These are phyloP conservation scores for Eremophila alpestris DNA, from an alignment of 2,797 vertebrate species.

Conservation along the genomic window DNA sequence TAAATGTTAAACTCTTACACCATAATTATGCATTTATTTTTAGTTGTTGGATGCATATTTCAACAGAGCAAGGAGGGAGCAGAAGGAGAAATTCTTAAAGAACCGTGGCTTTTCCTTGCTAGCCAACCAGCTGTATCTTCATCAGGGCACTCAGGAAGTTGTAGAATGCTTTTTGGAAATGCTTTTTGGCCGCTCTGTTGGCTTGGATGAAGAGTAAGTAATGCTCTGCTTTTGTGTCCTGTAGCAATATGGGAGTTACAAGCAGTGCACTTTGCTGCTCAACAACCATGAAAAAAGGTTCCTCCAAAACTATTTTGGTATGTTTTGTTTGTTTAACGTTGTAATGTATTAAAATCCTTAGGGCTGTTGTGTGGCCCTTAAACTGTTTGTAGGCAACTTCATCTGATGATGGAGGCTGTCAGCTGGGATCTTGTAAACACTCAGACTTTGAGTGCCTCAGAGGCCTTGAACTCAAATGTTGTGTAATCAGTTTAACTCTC, in stretches of 20 bases:
- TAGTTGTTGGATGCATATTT: constrained; percentile 96
- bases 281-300: not conserved
- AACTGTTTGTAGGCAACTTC: not conserved
- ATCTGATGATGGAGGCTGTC: not conserved
- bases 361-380: not conserved
- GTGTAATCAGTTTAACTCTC: not conserved
- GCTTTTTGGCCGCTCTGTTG: constrained; percentile 87
- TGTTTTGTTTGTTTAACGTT: not conserved
- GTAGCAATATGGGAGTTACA: not conserved
- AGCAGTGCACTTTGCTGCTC: not conserved
- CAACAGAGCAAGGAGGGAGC: constrained; percentile 91
- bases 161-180: constrained; percentile 93
- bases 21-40: constrained; percentile 53
- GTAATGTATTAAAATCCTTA: not conserved
- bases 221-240: not conserved
- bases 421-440: not conserved
- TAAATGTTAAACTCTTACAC: not conserved
- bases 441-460: not conserved
- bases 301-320: not conserved
- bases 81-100: constrained; percentile 96
- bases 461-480: not conserved
- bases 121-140: constrained; percentile 96
- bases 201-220: constrained; percentile 95
- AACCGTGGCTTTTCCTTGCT: constrained; percentile 95
- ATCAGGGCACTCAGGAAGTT: constrained; percentile 90